Base-by-base conservation (phyloP, 2,113 vertebrate species). In the Oncorhynchus keta region DNA sequence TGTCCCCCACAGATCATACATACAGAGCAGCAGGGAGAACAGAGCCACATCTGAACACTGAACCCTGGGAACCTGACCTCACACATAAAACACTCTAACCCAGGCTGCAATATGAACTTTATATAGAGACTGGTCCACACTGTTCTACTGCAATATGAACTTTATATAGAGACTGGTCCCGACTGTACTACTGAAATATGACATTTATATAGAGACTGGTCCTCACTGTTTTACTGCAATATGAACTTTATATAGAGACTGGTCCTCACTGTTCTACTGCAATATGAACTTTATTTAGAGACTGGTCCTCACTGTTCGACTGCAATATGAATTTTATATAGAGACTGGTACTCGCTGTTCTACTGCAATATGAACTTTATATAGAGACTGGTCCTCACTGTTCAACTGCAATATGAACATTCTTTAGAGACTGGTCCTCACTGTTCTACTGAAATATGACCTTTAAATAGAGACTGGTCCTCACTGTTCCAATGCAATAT, bases 41-140 rank as follows among this genome's bases (percentile, higher is more conserved):
- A 45, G 39, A 45, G 73, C 69, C 48, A 70, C 35, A 61, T 80
- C 71, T 84, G 79, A 73, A 66, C 26, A 78, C 69, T 76, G 73
- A 83, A 74, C 78, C 89, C 88, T 93, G 92, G 91, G 89, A 92
- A 91, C 81, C 73, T 90, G 86, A 86, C 90, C 89, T 78, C 80
- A 61, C 62, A 77, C 81, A 89, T 79, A 81, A 86, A 89, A 85
- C 80, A 79, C 66, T 81, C 79, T 71, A 84, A 83, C 70, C 51
- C 51, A 18, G 16, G 51, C 12, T 75, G 67, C 51, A 55, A 55
- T 55, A 55, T 55, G 65, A 67, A 32, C 13, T 30, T 45, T 62
- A 16, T 30, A 51, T 20, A 35, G 48, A 72, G 24, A 72, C 28
- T 22, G 16, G 61, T 49, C 59, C 39, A 3, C 9, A 45, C 39